Evolutionary conservation across 2,797 vertebrate genomes (phyloP).

Genomic region (Liasis olivaceus): DNA sequence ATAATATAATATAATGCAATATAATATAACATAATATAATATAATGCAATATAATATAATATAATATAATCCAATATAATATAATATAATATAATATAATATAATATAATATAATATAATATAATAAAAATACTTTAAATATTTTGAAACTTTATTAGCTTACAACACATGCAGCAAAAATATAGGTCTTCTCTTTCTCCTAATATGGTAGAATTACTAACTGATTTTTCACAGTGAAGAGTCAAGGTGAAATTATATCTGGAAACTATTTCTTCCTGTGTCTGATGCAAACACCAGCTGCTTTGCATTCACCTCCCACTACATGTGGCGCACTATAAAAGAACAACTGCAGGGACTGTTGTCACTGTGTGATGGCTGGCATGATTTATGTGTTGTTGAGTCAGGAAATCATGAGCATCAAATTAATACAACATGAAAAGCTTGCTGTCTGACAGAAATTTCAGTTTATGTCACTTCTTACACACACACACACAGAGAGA

Average conservation of each 20-base stretch:
- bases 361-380: constrained; percentile 39
- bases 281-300: constrained; percentile 42
- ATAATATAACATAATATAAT: no score
- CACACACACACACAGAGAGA: background rate
- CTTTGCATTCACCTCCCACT: background rate
- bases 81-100: no score
- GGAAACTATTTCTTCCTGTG: constrained; percentile 9
- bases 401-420: constrained; percentile 32
- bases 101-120: background rate
- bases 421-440: constrained; percentile 8
- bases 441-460: constrained; percentile 17
- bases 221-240: constrained; percentile 12
- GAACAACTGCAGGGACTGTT: constrained; percentile 31
- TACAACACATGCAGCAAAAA: background rate
- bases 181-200: constrained; percentile 10
- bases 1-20: no score
- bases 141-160: constrained; percentile 34
- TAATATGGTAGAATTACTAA: constrained; percentile 21
- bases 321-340: constrained; percentile 41
- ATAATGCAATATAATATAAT: no score
- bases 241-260: constrained; percentile 45
- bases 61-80: no score
- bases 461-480: background rate
- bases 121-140: constrained; percentile 16
- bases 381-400: constrained; percentile 31